These are phyloP conservation scores for Argyresthia albistria DNA, from an alignment of 2,888 invertebrate genomes.

Conservation along the genomic window DNA sequence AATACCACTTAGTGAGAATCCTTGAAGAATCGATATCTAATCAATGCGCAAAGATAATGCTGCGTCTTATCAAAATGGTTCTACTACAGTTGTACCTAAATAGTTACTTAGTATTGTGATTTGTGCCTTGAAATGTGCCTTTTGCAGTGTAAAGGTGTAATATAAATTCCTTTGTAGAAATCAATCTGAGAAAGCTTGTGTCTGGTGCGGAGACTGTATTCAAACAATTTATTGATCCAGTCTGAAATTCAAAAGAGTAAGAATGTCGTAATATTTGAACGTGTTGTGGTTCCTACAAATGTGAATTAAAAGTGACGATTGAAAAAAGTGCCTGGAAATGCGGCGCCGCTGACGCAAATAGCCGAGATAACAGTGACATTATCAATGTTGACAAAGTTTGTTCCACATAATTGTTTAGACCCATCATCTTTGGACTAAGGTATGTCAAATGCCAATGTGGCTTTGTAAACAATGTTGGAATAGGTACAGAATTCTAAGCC, in stretches of 20 bases:
- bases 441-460: constrained; percentile 15
- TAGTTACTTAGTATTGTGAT: constrained; percentile 31
- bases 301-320: background rate
- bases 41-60: constrained; percentile 31
- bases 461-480: too few species aligned
- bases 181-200: too few species aligned
- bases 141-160: background rate
- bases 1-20: constrained; percentile 17
- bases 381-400: constrained; percentile 52
- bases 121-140: constrained; percentile 11
- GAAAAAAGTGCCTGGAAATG: constrained; percentile 36
- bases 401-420: constrained; percentile 35
- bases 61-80: constrained; percentile 18
- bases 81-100: constrained; percentile 35
- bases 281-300: background rate
- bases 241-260: too few species aligned
- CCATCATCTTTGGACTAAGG: constrained; percentile 32
- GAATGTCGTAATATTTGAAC: too few species aligned
- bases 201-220: too few species aligned
- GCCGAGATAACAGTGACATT: constrained; percentile 40
- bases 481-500: too few species aligned
- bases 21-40: constrained; percentile 59
- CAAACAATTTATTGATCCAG: background rate
- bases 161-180: too few species aligned
- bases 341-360: constrained; percentile 50